phyloP scores from a whole-genome alignment of 2,888 invertebrate species.

The Aphodius sticticus region DNA sequence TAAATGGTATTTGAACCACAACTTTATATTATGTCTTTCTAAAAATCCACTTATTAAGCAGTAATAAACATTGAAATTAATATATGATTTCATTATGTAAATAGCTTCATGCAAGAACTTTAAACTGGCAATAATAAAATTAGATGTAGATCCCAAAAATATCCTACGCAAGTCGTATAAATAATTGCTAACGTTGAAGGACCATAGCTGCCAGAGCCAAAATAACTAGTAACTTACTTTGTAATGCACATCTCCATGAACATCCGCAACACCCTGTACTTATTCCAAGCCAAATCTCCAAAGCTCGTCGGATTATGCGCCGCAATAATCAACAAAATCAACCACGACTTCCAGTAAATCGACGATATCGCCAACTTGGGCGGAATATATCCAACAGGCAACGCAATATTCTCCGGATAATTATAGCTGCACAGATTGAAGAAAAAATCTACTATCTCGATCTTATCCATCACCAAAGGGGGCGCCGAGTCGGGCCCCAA shows the following conservation, averaged over 20 bases:
- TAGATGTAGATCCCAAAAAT: no score
- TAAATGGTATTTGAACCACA: no score
- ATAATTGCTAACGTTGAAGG: no score
- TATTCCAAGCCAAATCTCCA: slow-evolving; percentile 86
- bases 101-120: no score
- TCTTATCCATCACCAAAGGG: slow-evolving; percentile 78
- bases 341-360: slow-evolving; percentile 95
- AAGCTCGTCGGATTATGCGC: slow-evolving; percentile 92
- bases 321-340: slow-evolving; percentile 83
- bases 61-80: no score
- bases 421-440: slow-evolving; percentile 91
- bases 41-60: no score
- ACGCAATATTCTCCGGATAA: slow-evolving; percentile 89
- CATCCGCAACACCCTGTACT: slow-evolving; percentile 88
- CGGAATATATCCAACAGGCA: slow-evolving; percentile 83
- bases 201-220: not conserved
- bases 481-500: slow-evolving; percentile 76
- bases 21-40: no score
- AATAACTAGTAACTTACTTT: slow-evolving; percentile 66
- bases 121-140: no score
- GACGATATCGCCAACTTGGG: slow-evolving; percentile 91
- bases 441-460: slow-evolving; percentile 87
- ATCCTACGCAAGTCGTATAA: no score
- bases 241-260: slow-evolving; percentile 98
- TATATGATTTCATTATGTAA: no score